Conservation (phyloP, 2,797 vertebrate species). For the Sylvilagus floridanus region DNA sequence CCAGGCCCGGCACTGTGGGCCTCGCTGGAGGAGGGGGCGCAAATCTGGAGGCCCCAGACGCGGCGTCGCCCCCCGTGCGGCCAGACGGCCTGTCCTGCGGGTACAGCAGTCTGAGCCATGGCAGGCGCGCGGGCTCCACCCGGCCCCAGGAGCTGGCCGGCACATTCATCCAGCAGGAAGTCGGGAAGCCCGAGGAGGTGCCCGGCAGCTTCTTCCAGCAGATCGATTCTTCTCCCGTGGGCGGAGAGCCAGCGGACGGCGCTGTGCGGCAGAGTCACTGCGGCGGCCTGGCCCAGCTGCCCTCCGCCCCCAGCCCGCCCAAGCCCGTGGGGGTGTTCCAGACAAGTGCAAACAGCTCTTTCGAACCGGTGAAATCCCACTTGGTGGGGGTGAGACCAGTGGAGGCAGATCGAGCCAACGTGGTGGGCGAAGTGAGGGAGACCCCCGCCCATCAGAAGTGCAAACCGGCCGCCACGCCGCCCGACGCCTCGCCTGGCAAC, state of each 20-base stretch:
- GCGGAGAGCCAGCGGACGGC: constrained; percentile 83
- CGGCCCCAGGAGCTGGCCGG: constrained; percentile 91
- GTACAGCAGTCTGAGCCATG: constrained; percentile 93
- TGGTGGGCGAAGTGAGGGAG: constrained; percentile 92
- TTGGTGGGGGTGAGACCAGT: constrained; percentile 91
- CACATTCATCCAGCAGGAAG: constrained; percentile 98
- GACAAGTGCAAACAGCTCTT: constrained; percentile 98
- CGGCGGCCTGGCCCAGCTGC: constrained; percentile 82
- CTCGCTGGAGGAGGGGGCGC: constrained; percentile 91
- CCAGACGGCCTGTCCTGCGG: constrained; percentile 94
- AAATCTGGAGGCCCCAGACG: constrained; percentile 93
- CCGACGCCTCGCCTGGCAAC: constrained; percentile 91
- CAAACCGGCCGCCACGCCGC: constrained; percentile 27
- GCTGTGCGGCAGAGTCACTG: constrained; percentile 82
- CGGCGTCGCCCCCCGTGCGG: constrained; percentile 87
- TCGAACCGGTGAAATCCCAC: constrained; percentile 96
- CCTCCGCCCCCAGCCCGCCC: constrained; percentile 95
- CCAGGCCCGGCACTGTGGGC: constrained; percentile 83
- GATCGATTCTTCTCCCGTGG: constrained; percentile 94
- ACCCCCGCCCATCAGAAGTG: constrained; percentile 72
- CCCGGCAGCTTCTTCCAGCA: constrained; percentile 95
- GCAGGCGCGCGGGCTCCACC: constrained; percentile 88
- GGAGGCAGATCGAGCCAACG: constrained; percentile 94
- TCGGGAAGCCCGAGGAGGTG: constrained; percentile 91
- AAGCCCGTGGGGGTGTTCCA: constrained; percentile 97